These are phyloP conservation scores for Drosophila borborema DNA, from an alignment of 2,888 invertebrate species.

Conservation along the genomic window DNA sequence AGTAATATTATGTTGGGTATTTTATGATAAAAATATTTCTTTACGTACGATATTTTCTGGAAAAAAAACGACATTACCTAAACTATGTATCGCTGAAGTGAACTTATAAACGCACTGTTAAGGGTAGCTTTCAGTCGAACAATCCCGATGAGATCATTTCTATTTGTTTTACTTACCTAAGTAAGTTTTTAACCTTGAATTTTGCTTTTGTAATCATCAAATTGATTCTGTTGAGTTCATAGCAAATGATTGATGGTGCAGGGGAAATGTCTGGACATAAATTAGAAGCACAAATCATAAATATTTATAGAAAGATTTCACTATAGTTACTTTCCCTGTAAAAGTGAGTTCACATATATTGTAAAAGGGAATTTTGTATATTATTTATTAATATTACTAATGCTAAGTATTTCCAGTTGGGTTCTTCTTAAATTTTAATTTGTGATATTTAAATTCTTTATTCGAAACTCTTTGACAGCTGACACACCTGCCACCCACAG, in stretches of 20 bases:
- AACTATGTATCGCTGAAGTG: too few species aligned
- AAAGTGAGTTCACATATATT: slow-evolving; percentile 12
- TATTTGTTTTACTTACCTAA: slow-evolving; percentile 1
- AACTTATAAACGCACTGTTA: not conserved
- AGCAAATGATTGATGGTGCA: slow-evolving; percentile 16
- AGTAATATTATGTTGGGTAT: too few species aligned
- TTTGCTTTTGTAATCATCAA: slow-evolving; percentile 21
- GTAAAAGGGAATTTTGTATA: not conserved
- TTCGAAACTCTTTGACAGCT: not conserved
- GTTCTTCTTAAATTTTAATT: not conserved
- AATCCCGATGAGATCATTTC: slow-evolving; percentile 3
- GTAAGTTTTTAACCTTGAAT: slow-evolving; percentile 36
- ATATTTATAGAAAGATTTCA: not conserved
- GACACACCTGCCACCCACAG: slow-evolving; percentile 6
- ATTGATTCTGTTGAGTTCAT: not conserved
- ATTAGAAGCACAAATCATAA: slow-evolving; percentile 3
- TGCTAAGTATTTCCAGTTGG: not conserved
- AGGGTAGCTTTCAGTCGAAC: not conserved
- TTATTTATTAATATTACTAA: not conserved
- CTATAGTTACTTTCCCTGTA: slow-evolving; percentile 19
- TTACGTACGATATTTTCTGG: too few species aligned
- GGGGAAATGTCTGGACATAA: not conserved
- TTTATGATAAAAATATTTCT: too few species aligned
- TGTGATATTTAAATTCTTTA: not conserved
- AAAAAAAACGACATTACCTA: too few species aligned